phyloP scores from a whole-genome alignment of 1,140 invertebrate species.

The Telenomus remus region DNA sequence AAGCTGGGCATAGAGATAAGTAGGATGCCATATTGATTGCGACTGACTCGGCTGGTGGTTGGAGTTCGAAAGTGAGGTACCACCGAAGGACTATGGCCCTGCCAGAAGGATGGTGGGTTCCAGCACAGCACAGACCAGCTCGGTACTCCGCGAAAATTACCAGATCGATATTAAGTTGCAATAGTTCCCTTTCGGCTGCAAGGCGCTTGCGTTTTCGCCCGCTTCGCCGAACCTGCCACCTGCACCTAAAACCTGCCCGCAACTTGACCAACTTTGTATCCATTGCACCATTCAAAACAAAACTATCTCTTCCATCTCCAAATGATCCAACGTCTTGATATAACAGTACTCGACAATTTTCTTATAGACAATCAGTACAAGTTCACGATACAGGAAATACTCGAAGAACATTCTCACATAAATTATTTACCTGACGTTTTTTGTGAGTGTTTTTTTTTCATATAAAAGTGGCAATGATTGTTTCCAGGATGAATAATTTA shows the following conservation, averaged over 20 bases:
- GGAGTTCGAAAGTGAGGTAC: conserved; percentile 69
- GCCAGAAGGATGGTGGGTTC: conserved; percentile 27
- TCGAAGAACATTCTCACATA: background rate
- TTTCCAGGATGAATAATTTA: no score
- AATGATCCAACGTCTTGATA: conserved; percentile 23
- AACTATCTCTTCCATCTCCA: conserved; percentile 12
- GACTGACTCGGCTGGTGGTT: conserved; percentile 64
- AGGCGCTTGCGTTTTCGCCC: conserved; percentile 67
- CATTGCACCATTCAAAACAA: conserved; percentile 28
- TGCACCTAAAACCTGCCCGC: conserved; percentile 63
- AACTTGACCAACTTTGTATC: conserved; percentile 53
- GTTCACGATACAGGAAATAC: background rate
- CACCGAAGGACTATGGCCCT: conserved; percentile 41
- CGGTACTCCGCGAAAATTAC: conserved; percentile 67
- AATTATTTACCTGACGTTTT: background rate
- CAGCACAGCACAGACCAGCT: conserved; percentile 26
- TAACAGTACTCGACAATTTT: conserved; percentile 22
- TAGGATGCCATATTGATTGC: conserved; percentile 74
- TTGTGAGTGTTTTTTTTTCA: background rate
- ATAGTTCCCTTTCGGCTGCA: conserved; percentile 70
- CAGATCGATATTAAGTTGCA: conserved; percentile 73
- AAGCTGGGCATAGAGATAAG: conserved; percentile 68
- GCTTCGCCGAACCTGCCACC: conserved; percentile 42
- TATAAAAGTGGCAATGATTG: no score
- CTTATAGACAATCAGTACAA: conserved; percentile 20